Conservation (phyloP, 2,113 vertebrate genomes). For the Hemiprocne comata region DNA sequence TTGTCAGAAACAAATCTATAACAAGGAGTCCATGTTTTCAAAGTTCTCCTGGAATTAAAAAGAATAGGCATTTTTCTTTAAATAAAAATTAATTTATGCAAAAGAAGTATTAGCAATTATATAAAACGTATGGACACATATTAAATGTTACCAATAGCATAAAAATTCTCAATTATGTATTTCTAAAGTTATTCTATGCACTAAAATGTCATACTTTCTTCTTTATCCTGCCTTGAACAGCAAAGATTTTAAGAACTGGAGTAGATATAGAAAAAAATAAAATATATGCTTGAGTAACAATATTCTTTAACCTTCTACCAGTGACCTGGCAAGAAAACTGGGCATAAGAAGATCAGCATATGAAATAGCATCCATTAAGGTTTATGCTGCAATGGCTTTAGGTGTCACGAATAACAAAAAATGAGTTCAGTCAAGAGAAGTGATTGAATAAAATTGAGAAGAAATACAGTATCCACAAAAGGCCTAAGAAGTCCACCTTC, state of each 20-base stretch:
- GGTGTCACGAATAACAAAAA: slow-evolving; percentile 57
- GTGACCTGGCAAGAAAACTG: neutral
- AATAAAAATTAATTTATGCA: neutral
- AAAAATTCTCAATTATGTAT: neutral
- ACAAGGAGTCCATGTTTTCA: neutral
- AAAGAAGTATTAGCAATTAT: neutral
- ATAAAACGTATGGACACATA: neutral
- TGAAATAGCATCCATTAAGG: slow-evolving; percentile 49
- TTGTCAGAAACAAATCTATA: neutral
- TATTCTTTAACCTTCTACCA: slow-evolving; percentile 42
- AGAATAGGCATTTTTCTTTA: neutral
- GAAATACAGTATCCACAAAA: neutral
- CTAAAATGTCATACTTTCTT: neutral
- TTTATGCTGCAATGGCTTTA: slow-evolving; percentile 45
- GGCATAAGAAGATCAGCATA: slow-evolving; percentile 35
- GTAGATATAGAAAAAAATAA: slow-evolving; percentile 48
- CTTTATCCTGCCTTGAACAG: slow-evolving; percentile 1
- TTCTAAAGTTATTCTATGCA: neutral
- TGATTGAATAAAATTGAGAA: slow-evolving; percentile 14
- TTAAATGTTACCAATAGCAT: neutral
- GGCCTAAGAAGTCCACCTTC: neutral
- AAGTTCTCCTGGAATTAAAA: neutral
- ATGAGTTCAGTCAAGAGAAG: slow-evolving; percentile 25
- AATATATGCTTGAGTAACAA: slow-evolving; percentile 4
- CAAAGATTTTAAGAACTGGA: slow-evolving; percentile 18